Conservation (phyloP, 2,113 vertebrate genomes). For the Leucopsar rothschildi region DNA sequence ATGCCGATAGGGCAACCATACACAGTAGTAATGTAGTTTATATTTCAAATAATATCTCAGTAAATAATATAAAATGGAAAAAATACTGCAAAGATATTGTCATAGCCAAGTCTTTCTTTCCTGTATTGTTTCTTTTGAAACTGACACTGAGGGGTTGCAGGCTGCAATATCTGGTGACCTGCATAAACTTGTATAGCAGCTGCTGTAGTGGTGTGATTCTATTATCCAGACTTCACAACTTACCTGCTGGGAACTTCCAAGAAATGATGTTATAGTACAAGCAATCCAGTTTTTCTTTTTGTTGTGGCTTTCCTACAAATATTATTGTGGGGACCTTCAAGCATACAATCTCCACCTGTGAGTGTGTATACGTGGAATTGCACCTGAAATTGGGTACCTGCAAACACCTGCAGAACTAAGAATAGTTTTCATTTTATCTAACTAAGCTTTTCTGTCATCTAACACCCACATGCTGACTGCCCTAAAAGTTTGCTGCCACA, state of each 20-base stretch:
- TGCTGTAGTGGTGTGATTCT: constrained; percentile 34
- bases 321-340: not conserved
- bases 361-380: not conserved
- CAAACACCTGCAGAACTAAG: not conserved
- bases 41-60: not conserved
- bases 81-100: not conserved
- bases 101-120: not conserved
- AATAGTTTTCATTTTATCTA: not conserved
- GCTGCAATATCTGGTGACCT: constrained; percentile 35
- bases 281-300: not conserved
- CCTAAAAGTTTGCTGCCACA: not conserved
- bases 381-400: not conserved
- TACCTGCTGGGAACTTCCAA: constrained; percentile 49
- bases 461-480: not conserved
- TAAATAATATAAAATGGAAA: not conserved
- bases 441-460: not conserved
- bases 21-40: not conserved
- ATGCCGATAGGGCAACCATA: not conserved
- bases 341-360: not conserved
- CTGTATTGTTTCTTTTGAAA: constrained; percentile 11
- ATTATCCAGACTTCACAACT: constrained; percentile 42
- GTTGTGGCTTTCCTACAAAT: not conserved
- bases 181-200: constrained; percentile 41
- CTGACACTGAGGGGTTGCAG: not conserved
- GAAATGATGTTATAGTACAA: not conserved